Conservation (phyloP, 2,888 invertebrate genomes). For the Aphodius sticticus region DNA sequence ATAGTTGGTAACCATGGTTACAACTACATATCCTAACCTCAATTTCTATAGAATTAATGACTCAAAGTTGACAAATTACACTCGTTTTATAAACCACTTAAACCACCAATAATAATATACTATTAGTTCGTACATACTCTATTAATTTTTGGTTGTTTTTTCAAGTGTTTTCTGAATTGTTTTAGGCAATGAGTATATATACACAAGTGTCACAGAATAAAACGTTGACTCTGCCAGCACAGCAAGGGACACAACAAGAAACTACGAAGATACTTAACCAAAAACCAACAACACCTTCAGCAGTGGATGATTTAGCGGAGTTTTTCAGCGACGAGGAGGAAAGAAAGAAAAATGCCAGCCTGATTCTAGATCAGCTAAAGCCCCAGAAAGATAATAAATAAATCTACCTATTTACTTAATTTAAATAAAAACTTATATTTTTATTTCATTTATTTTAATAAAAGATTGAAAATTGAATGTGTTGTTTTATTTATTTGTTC, state of each 20-base stretch:
- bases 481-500: not conserved
- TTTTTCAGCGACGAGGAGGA: slow-evolving; percentile 59
- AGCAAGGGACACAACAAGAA: slow-evolving; percentile 12
- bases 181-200: slow-evolving; percentile 71
- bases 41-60: too few relatives aligned
- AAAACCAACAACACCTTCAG: slow-evolving; percentile 10
- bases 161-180: slow-evolving; percentile 42
- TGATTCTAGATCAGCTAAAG: slow-evolving; percentile 36
- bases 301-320: slow-evolving; percentile 54
- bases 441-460: slow-evolving; percentile 12
- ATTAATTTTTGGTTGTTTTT: not conserved
- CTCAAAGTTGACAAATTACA: too few relatives aligned
- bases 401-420: slow-evolving; percentile 32
- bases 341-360: slow-evolving; percentile 43
- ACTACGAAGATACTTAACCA: not conserved
- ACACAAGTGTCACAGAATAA: slow-evolving; percentile 62
- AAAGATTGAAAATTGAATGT: not conserved
- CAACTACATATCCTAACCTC: too few relatives aligned
- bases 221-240: slow-evolving; percentile 31
- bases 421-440: slow-evolving; percentile 15
- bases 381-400: slow-evolving; percentile 39
- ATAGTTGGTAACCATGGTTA: too few relatives aligned
- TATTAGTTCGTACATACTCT: too few relatives aligned
- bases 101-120: too few relatives aligned
- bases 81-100: too few relatives aligned